These are phyloP conservation scores for Chanos chanos DNA, from an alignment of 2,797 vertebrate species.

Conservation along the genomic window DNA sequence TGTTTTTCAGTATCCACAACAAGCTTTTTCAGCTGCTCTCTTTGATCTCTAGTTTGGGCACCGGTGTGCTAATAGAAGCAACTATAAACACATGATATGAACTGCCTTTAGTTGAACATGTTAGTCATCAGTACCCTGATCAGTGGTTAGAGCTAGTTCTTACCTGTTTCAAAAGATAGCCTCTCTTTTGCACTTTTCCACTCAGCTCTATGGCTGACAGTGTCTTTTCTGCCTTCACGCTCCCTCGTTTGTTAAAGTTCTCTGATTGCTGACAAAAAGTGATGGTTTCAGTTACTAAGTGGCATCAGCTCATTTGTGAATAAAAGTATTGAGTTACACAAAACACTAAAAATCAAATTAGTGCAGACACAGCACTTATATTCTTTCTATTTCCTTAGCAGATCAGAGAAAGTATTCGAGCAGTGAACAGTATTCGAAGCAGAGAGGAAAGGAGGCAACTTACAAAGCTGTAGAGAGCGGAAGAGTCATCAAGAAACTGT, in stretches of 20 bases:
- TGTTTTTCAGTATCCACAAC: too few species aligned
- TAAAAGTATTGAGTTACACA: too few species aligned
- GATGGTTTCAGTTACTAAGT: background rate
- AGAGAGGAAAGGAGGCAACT: slow-evolving; percentile 28
- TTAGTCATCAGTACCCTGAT: background rate
- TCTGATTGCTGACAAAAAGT: slow-evolving; percentile 70
- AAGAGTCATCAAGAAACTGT: slow-evolving; percentile 90
- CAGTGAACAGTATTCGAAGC: too few species aligned
- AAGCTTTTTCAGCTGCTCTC: too few species aligned
- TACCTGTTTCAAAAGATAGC: slow-evolving; percentile 93
- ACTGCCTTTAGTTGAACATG: background rate
- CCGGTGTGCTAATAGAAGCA: too few species aligned
- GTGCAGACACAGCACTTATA: too few species aligned
- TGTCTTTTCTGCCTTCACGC: slow-evolving; percentile 75
- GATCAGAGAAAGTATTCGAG: too few species aligned
- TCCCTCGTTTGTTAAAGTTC: slow-evolving; percentile 74
- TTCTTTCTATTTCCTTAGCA: too few species aligned
- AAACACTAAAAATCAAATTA: too few species aligned
- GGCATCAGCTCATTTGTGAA: too few species aligned
- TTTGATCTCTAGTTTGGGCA: too few species aligned
- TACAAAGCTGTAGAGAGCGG: slow-evolving; percentile 85
- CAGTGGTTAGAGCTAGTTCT: slow-evolving; percentile 4
- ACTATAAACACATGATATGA: background rate
- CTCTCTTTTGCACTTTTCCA: slow-evolving; percentile 85
- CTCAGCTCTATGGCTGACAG: slow-evolving; percentile 82